Base-by-base conservation (phyloP, 2,888 invertebrate genomes). In the Neocrepidodera transversa region DNA sequence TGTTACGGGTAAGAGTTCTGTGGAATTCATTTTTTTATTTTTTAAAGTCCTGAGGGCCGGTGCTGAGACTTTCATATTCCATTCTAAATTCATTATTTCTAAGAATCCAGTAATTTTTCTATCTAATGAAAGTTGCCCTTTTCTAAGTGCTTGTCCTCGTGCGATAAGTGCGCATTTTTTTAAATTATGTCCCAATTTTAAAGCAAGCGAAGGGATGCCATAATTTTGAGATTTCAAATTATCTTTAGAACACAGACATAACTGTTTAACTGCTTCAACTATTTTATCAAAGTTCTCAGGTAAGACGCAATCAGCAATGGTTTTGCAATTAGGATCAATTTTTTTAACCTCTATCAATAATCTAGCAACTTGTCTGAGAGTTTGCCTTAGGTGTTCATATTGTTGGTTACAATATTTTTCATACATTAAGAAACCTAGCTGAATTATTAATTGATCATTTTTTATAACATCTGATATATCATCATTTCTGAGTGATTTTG, bases 171-270 rank as follows among this genome's bases (percentile, higher is more conserved):
- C 43, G 23, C 50, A 57, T 14, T 54, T 54, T 2, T 38, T 11
- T 7, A 50, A 23, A 43, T 26, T 18, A 32, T 57, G 43, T 3
- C 57, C 57, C 43, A 43, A 8, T 35, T 57, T 57, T 28, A 50
- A 35, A 23, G 57, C 43, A 35, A 57, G 42, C 14, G 49, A 50
- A 18, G 57, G 57, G 10, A 50, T 57, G 5, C 38, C 16, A 28
- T 36, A 38, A 38, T 3, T 14, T 14, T 38, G 38, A 38, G n/a
- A n/a, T n/a, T n/a, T n/a, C n/a, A 38, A 11, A 38, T 7, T 38
- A 13, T 38, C 38, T 11, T 38, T 14, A 38, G 13, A 14, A 14
- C 13, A 38, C 11, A 38, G 13, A 14, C 38, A 38, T 18, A 50
- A 6, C 13, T 50, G 20, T 40, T 42, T 13, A n/a, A 52, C 16